Evolutionary conservation across 2,888 invertebrate genomes (phyloP).

Genomic region (Aporophyla nigra): DNA sequence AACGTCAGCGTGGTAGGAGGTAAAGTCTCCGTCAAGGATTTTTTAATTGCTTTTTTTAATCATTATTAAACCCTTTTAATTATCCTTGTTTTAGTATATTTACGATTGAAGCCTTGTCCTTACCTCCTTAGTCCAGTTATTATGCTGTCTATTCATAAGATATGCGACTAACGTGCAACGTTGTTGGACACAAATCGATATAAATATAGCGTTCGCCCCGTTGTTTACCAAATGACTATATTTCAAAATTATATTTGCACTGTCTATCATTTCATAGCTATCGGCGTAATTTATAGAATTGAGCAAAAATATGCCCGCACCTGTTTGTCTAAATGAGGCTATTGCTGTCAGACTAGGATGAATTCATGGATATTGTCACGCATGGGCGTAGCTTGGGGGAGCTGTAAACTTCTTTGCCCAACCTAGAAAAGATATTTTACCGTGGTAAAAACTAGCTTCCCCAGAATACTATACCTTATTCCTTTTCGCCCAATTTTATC

Average conservation of each 20-base stretch:
- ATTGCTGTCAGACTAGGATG: conserved; percentile 5
- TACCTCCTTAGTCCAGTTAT: conserved; percentile 33
- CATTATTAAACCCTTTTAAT: conserved; percentile 11
- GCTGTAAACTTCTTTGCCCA: too few species aligned
- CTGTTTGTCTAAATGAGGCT: conserved; percentile 5
- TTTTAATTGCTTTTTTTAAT: too few species aligned
- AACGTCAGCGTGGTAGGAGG: too few species aligned
- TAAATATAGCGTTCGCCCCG: conserved; percentile 16
- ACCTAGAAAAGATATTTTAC: too few species aligned
- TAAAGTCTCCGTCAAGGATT: too few species aligned
- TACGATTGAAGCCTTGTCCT: conserved; percentile 35
- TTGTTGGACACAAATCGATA: conserved; percentile 74
- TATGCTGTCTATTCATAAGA: conserved; percentile 50
- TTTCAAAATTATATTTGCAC: conserved; percentile 32
- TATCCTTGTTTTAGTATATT: conserved; percentile 11
- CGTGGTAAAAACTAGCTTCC: too few species aligned
- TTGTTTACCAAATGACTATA: conserved; percentile 54
- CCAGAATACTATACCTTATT: too few species aligned
- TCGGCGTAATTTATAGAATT: conserved; percentile 1
- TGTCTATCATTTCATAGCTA: not conserved
- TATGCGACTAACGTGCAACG: conserved; percentile 47
- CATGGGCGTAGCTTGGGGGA: too few species aligned
- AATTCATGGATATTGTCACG: too few species aligned
- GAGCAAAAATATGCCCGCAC: not conserved
- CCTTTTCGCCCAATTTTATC: too few species aligned